Conservation (phyloP, 2,113 vertebrate genomes). For the Strix uralensis region DNA sequence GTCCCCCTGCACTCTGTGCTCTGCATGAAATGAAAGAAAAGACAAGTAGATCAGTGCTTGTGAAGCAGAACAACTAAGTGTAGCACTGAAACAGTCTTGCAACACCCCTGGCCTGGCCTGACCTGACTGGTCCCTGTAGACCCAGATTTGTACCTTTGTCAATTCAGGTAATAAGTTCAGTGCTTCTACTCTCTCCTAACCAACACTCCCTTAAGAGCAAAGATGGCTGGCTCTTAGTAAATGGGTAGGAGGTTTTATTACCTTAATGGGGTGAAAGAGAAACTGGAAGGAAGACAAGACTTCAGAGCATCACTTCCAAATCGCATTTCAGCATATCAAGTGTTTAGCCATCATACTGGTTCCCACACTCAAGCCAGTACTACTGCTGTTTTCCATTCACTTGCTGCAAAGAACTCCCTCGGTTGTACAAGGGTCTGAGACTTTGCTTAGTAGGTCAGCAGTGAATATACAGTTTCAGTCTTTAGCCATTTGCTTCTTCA, state of each 20-base stretch:
- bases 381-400: neutral
- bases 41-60: neutral
- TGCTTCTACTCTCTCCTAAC: neutral
- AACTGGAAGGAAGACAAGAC: neutral
- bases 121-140: neutral
- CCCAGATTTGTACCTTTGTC: neutral
- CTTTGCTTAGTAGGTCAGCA: neutral
- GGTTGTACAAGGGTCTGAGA: neutral
- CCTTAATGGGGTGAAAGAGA: neutral
- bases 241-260: neutral
- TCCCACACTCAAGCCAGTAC: neutral
- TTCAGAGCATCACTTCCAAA: neutral
- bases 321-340: neutral
- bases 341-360: neutral
- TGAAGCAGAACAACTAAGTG: neutral
- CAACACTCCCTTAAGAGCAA: neutral
- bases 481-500: neutral
- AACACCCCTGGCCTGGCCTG: neutral
- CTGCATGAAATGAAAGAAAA: neutral
- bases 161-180: neutral
- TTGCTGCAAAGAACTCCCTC: neutral
- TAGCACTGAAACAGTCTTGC: neutral
- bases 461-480: neutral
- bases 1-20: neutral
- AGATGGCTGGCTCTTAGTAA: neutral